Evolutionary conservation across 2,797 vertebrate species (phyloP).

Genomic region (Ctenochaetus hawaiiensis): DNA sequence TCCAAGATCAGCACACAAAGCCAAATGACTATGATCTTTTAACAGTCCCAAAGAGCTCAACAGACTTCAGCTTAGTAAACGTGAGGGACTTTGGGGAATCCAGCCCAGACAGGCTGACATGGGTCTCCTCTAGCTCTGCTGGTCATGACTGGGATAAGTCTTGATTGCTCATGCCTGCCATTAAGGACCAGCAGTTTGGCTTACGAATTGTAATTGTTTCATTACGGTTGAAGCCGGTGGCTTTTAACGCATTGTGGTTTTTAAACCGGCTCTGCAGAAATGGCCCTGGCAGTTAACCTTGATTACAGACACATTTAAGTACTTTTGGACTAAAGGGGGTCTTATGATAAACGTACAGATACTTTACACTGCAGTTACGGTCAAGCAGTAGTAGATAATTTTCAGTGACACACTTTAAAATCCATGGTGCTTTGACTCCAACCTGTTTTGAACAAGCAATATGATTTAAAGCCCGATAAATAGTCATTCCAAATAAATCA

Average conservation of each 20-base stretch:
- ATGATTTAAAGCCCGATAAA: conserved; percentile 15
- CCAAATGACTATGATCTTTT: conserved; percentile 28
- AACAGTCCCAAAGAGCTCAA: conserved; percentile 3
- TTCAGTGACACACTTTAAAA: conserved; percentile 34
- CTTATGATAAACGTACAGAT: conserved; percentile 68
- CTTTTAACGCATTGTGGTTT: conserved; percentile 74
- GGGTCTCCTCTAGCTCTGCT: conserved; percentile 49
- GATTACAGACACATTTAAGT: conserved; percentile 81
- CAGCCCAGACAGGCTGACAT: conserved; percentile 23
- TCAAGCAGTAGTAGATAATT: conserved; percentile 50
- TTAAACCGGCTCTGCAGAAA: conserved; percentile 69
- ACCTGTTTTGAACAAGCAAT: conserved; percentile 15
- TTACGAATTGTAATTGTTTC: conserved; percentile 81
- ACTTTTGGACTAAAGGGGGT: conserved; percentile 71
- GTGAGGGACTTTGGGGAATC: conserved; percentile 12
- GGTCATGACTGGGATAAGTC: conserved; percentile 70
- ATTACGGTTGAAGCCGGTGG: conserved; percentile 74
- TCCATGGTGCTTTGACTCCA: conserved; percentile 21
- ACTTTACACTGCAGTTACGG: conserved; percentile 47
- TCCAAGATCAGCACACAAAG: conserved; percentile 39
- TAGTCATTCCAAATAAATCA: conserved; percentile 25
- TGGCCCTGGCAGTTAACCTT: conserved; percentile 77
- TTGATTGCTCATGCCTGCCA: conserved; percentile 76
- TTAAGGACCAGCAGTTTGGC: conserved; percentile 72
- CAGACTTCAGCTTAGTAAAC: conserved; percentile 6